Conservation (phyloP, 2,113 vertebrate genomes). For the Cephalopholis sonnerati region DNA sequence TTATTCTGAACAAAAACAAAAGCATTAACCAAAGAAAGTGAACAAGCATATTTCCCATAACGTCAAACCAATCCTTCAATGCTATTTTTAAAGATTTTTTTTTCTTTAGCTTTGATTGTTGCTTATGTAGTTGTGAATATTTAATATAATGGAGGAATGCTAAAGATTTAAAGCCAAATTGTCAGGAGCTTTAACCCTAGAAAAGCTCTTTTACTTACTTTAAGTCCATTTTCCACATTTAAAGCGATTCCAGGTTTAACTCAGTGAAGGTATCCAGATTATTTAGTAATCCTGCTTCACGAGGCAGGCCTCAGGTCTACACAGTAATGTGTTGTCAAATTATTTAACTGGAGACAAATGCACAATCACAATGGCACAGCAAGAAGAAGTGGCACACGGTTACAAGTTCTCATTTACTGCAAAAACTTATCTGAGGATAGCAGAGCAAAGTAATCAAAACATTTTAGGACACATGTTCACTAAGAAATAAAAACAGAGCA, state of each 20-base stretch:
- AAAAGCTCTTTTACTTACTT: background rate
- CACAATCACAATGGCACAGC: background rate
- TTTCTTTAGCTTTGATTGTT: background rate
- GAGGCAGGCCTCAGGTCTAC: background rate
- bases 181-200: background rate
- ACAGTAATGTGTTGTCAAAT: background rate
- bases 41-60: no score
- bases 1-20: background rate
- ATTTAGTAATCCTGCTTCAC: conserved; percentile 1
- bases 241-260: conserved; percentile 20
- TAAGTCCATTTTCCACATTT: conserved; percentile 7
- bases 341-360: background rate
- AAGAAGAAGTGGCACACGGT: background rate
- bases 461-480: background rate
- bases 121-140: background rate
- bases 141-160: background rate
- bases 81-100: no score
- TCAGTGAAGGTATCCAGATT: background rate
- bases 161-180: background rate
- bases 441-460: background rate
- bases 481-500: conserved; percentile 1
- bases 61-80: no score
- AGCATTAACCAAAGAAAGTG: background rate
- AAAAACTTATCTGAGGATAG: background rate
- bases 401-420: background rate